Evolutionary conservation across 2,797 vertebrate species (phyloP), one percentile per base, ranked within the genome.

Genomic region (Mallotus villosus): DNA sequence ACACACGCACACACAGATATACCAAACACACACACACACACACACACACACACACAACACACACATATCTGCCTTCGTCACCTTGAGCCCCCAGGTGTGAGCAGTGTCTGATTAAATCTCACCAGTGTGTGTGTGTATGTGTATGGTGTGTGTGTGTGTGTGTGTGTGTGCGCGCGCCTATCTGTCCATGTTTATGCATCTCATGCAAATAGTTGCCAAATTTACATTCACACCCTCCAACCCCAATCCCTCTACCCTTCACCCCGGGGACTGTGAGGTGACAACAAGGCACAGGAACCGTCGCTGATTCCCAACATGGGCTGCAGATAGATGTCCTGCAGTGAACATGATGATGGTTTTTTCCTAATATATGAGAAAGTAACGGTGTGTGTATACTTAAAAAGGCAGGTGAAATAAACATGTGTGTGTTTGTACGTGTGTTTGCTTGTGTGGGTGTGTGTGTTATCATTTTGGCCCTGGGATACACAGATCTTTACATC

Each of bases 331-430:
- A 79, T 60, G 63, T 74, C 70, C 81, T 59, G 64, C 70, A 27
- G 75, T 74, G 84, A 82, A 87, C 84, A 87, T 82, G 65, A 88
- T 84, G 84, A 83, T 83, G 76, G 76, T 82, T 81, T 63, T 74
- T 29, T 73, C 76, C 72, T 81, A 78, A 85, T 73, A 17, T 62
- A 73, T 71, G 72, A 76, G 62, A 82, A 85, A 83, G 70, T 70
- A 78, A 55, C 51, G 2, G 12, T 27, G 67, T 27, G 67, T 51
- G 53, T 62, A 17, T 21, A 61, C 7, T 22, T 61, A 46, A 46
- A 46, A 46, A 46, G 41, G 41, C 41, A 46, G 41, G 9, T 46
- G 11, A 12, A 46, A 41, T 41, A 46, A 46, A 46, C 12, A 11
- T 22, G 58, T 25, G 11, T 60, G 24, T 24, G 58, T 24, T 24